These are phyloP conservation scores for Idaea biselata DNA, from an alignment of 2,888 invertebrate species.

Conservation along the genomic window DNA sequence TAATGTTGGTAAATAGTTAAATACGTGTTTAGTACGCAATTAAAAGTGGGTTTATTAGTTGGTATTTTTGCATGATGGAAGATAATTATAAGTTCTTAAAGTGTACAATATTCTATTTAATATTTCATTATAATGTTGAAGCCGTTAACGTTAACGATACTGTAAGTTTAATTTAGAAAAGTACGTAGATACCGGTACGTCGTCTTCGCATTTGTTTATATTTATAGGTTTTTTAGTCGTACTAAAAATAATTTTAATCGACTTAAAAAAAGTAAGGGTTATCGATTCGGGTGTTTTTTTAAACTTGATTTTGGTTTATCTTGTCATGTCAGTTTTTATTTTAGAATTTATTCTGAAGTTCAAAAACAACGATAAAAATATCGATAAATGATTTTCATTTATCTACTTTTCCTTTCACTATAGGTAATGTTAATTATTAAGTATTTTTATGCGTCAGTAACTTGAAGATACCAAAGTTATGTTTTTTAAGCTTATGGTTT, in stretches of 20 bases:
- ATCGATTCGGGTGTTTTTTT: no score
- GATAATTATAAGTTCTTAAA: background rate
- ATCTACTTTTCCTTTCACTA: background rate
- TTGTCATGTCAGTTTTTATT: no score
- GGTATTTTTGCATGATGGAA: background rate
- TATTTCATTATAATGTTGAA: background rate
- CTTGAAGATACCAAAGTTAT: no score
- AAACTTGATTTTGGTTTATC: no score
- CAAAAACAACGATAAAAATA: background rate
- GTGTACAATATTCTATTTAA: background rate
- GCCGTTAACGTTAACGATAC: background rate
- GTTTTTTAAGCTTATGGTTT: no score
- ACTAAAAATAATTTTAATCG: no score
- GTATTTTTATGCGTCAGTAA: no score
- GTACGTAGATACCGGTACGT: no score
- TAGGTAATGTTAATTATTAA: background rate
- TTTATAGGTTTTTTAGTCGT: no score
- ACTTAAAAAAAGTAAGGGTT: no score
- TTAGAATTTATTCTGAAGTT: no score
- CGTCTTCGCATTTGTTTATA: no score
- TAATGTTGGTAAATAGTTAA: slow-evolving; percentile 3
- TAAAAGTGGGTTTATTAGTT: background rate
- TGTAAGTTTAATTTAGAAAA: background rate
- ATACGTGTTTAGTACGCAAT: background rate
- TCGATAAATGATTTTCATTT: background rate